Evolutionary conservation across 2,797 vertebrate genomes (phyloP), one percentile per base, ranked within the genome.

Genomic region (Chaetodon trifasciatus): DNA sequence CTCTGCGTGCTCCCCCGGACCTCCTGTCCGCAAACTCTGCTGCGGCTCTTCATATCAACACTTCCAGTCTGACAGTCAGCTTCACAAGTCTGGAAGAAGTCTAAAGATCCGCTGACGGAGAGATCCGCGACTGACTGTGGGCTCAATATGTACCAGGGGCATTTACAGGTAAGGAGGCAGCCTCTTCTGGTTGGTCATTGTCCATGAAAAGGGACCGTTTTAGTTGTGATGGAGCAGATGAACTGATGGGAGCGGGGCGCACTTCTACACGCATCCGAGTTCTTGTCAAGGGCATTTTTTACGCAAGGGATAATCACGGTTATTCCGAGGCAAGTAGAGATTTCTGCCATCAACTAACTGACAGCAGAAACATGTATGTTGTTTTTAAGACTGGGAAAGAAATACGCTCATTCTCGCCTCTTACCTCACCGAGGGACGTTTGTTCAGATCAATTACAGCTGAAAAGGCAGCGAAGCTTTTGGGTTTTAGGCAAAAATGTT

Each of bases 121-220:
- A 89, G 81, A 92, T 85, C 91, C 84, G 89, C 79, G 56, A 73
- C 90, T 74, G 70, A 91, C 89, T 89, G 89, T 86, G 83, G 67
- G 85, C 94, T 96, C 95, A 96, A 94, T 95, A 96, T 96, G 96
- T 96, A 96, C 96, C 96, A 96, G 96, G 96, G 96, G 80, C 96
- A 96, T 93, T 93, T 95, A 93, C 96, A 96, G 95, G 96, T 96
- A 95, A 96, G 93, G 63, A 12, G 16, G n/a, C 57, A 16, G 70
- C 39, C 49, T 69, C 28, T 28, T 13, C 24, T 13, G 40, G 19
- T 52, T 35, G 16, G 62, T 69, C 56, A 23, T 11, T n/a, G 37
- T 21, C 17, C 76, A 74, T 60, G 13, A 0, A 19, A n/a, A 65
- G 15, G 0, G 73, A 53, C 37, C 46, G 76, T 55, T 56, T 65